These are phyloP conservation scores for Drosophila recens DNA, from an alignment of 2,888 invertebrate genomes.

Conservation along the genomic window DNA sequence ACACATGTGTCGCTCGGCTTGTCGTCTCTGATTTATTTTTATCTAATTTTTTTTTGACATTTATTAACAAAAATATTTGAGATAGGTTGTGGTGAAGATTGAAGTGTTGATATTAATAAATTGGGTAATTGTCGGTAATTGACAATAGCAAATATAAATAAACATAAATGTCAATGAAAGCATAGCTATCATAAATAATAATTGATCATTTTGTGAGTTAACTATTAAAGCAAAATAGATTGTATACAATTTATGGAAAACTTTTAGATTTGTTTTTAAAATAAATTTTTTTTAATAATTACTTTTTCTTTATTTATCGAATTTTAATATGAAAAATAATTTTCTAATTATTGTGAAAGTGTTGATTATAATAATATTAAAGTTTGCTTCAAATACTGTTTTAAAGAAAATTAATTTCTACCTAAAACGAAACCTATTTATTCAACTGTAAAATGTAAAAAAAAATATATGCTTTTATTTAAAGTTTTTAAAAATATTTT, in stretches of 20 bases:
- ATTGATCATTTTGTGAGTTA: background rate
- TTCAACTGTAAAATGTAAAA: background rate
- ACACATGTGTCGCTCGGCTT: constrained; percentile 41
- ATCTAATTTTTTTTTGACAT: constrained; percentile 61
- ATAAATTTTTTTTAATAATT: background rate
- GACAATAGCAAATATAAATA: constrained; percentile 24
- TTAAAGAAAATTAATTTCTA: background rate
- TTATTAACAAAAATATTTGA: constrained; percentile 62
- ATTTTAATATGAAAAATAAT: too few species aligned
- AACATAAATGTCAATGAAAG: constrained; percentile 17
- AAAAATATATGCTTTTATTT: background rate
- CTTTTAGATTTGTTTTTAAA: background rate
- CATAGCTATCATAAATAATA: background rate
- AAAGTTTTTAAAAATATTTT: background rate
- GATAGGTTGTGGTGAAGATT: constrained; percentile 37
- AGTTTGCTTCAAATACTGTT: background rate
- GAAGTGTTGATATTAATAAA: constrained; percentile 53
- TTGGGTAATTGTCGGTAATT: constrained; percentile 48
- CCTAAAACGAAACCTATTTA: background rate
- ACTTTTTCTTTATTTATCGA: too few species aligned
- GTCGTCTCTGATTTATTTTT: constrained; percentile 68
- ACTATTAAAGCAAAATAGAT: background rate
- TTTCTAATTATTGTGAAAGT: too few species aligned
- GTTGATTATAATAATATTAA: background rate
- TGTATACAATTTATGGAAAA: background rate